Conservation (phyloP, 35 echinoderm and acorn worm species). For the Antedon bifida region DNA sequence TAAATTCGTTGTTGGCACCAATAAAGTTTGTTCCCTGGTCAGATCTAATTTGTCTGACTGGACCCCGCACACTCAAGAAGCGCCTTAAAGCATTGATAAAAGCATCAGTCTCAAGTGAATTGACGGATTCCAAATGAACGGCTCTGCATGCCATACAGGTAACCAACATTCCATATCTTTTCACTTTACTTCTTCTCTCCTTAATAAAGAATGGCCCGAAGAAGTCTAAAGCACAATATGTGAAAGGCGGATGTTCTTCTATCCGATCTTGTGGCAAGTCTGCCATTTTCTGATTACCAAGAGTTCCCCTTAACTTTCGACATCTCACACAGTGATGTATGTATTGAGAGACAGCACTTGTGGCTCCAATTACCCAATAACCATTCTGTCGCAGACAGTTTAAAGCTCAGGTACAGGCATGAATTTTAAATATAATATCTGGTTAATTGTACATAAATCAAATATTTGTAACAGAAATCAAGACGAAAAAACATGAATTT, state of each 20-base stretch:
- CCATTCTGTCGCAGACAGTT: no score
- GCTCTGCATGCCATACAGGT: slow-evolving; percentile 29
- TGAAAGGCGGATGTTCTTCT: slow-evolving; percentile 28
- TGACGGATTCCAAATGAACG: slow-evolving; percentile 13
- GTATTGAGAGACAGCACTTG: no score
- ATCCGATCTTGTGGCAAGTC: no score
- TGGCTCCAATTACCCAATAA: no score
- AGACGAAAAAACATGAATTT: no score
- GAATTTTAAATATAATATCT: no score
- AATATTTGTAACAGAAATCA: no score
- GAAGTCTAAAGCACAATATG: slow-evolving; percentile 17
- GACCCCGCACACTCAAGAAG: slow-evolving; percentile 13
- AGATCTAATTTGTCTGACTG: slow-evolving; percentile 18
- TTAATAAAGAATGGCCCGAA: slow-evolving; percentile 33
- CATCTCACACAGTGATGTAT: no score
- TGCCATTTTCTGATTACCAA: no score
- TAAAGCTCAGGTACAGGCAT: no score
- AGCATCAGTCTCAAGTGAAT: slow-evolving; percentile 23
- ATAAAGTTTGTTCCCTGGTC: slow-evolving; percentile 43
- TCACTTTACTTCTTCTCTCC: neutral
- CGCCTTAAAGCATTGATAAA: slow-evolving; percentile 28
- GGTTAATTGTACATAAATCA: no score
- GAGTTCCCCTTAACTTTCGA: no score
- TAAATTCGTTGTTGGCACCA: slow-evolving; percentile 7
- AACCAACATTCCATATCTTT: slow-evolving; percentile 30